Evolutionary conservation across 2,797 vertebrate genomes (phyloP).

Genomic region (Gadopsis bispinosus): DNA sequence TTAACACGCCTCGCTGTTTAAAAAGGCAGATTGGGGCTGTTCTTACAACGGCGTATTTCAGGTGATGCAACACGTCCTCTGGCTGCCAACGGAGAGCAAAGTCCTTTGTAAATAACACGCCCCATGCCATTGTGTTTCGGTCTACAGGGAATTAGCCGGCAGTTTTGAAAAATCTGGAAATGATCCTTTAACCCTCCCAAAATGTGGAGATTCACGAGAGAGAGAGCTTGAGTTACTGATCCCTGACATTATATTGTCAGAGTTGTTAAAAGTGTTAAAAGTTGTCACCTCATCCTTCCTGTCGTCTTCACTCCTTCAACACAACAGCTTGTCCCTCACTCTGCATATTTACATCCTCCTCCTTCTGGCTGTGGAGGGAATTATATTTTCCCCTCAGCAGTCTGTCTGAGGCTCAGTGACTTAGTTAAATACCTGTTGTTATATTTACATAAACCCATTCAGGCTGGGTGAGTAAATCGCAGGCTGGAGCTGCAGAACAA

Average conservation of each 20-base stretch:
- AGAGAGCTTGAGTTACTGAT: background rate
- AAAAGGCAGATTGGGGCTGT: constrained; percentile 12
- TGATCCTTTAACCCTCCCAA: background rate
- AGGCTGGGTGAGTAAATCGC: constrained; percentile 16
- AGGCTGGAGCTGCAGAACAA: constrained; percentile 9
- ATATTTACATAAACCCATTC: constrained; percentile 44
- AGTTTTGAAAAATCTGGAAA: too few relatives aligned
- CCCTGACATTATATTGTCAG: background rate
- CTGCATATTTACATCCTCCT: background rate
- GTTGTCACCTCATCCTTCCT: background rate
- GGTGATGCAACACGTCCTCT: background rate
- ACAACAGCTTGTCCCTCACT: constrained; percentile 4
- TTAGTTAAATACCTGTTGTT: constrained; percentile 41
- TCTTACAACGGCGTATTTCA: background rate
- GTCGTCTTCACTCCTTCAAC: constrained; percentile 11
- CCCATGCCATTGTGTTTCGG: background rate
- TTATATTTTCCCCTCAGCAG: background rate
- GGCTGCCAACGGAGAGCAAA: background rate
- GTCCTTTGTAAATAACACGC: background rate
- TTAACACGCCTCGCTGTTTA: constrained; percentile 9
- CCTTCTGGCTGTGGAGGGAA: constrained; percentile 4
- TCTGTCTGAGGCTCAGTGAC: constrained; percentile 29
- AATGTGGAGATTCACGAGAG: background rate
- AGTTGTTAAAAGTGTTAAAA: background rate
- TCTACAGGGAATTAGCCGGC: too few relatives aligned